A percentile compares a stretch with the other conserved stretches of the same genome.
Evolutionary conservation across 2,797 vertebrate species (phyloP).

Genomic region (Mormyrus hasselquistii): DNA sequence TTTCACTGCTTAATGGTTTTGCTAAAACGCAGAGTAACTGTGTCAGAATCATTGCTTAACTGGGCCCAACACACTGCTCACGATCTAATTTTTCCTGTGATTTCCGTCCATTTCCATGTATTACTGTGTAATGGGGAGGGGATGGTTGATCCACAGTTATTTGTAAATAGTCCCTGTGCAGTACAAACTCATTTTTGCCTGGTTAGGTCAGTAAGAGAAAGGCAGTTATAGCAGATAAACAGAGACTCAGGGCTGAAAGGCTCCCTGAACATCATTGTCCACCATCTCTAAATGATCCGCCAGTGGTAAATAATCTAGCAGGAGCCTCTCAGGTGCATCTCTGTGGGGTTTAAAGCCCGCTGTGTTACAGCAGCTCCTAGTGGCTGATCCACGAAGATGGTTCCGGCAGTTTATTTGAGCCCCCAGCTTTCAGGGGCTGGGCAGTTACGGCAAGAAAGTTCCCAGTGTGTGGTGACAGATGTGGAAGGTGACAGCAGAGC

Average conservation of each 20-base stretch:
- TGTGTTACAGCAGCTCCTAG: conserved; percentile 34
- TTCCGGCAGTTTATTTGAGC: background rate
- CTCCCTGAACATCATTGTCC: conserved; percentile 40
- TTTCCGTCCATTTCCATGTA: background rate
- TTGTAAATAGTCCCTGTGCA: conserved; percentile 29
- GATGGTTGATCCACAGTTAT: background rate
- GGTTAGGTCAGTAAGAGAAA: conserved; percentile 39
- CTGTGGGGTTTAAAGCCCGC: conserved; percentile 33
- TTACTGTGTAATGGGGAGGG: background rate
- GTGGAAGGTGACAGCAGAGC: background rate
- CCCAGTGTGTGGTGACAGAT: background rate
- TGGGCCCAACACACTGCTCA: background rate
- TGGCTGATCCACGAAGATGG: conserved; percentile 34
- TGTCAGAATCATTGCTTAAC: background rate
- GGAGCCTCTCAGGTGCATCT: conserved; percentile 36
- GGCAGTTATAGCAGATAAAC: conserved; percentile 53
- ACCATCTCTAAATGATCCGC: conserved; percentile 43
- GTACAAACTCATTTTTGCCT: conserved; percentile 43
- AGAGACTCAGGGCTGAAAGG: conserved; percentile 36
- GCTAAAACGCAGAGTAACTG: background rate
- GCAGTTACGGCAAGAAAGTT: background rate
- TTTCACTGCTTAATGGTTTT: background rate
- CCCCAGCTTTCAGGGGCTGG: background rate
- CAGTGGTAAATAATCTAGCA: conserved; percentile 29
- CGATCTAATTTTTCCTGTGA: background rate